phyloP scores from a whole-genome alignment of 2,888 invertebrate genomes.

The Callosobruchus maculatus region DNA sequence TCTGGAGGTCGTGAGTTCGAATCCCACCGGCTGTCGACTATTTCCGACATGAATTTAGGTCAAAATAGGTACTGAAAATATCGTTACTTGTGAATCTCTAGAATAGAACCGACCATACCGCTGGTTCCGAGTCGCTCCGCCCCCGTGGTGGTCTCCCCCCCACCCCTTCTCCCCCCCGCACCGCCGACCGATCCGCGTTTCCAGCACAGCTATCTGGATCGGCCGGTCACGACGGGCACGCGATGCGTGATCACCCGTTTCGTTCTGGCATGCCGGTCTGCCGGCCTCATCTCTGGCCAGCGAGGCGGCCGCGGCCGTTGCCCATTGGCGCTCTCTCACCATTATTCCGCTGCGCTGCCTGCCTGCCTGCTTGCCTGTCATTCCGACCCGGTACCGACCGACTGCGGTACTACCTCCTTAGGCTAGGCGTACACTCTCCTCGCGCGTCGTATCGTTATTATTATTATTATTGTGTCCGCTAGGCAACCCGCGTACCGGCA shows the following conservation, averaged over 20 bases:
- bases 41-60: no score
- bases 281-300: no score
- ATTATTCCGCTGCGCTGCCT: slow-evolving; percentile 4
- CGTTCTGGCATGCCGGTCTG: no score
- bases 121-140: slow-evolving; percentile 17
- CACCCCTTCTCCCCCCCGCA: slow-evolving; percentile 8
- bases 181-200: slow-evolving; percentile 11
- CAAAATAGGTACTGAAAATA: no score
- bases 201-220: slow-evolving; percentile 34
- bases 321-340: slow-evolving; percentile 5
- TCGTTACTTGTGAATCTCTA: no score
- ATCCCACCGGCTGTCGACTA: no score
- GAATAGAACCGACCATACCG: slow-evolving; percentile 20
- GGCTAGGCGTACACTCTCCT: not conserved
- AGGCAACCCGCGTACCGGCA: no score
- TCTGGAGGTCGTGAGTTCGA: no score
- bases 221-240: slow-evolving; percentile 37
- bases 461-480: no score
- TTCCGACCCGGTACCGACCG: not conserved
- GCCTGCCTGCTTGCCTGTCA: not conserved
- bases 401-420: not conserved
- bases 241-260: slow-evolving; percentile 33
- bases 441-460: no score
- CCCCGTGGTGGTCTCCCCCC: no score
- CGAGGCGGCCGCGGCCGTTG: slow-evolving; percentile 11